Evolutionary conservation across 2,888 invertebrate species (phyloP).

Genomic region (Calameuta filiformis): DNA sequence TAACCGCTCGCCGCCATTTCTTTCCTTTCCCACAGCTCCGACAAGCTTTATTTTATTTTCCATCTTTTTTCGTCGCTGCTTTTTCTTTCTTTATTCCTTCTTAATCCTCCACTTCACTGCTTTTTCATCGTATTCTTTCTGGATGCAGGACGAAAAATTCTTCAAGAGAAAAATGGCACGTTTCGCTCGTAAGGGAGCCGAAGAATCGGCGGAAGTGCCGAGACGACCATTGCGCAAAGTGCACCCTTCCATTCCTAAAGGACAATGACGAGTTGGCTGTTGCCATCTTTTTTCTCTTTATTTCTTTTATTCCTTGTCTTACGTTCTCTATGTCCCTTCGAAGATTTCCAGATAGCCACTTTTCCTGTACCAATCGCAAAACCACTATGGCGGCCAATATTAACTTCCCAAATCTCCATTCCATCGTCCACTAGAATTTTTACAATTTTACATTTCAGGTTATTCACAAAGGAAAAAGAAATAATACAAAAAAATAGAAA

Average conservation of each 20-base stretch:
- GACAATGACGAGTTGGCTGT: background rate
- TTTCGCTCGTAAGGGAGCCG: slow-evolving; percentile 19
- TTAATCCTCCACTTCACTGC: slow-evolving; percentile 19
- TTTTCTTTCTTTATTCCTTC: slow-evolving; percentile 13
- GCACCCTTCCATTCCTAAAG: background rate
- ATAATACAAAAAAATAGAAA: background rate
- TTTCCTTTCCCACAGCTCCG: slow-evolving; percentile 10
- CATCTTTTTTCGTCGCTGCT: background rate
- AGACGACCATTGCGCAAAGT: background rate
- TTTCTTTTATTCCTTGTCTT: background rate
- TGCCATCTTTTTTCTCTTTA: background rate
- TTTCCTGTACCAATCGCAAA: background rate
- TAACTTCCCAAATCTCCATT: background rate
- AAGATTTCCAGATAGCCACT: background rate
- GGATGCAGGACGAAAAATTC: background rate
- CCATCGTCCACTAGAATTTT: background rate
- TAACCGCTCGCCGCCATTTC: slow-evolving; percentile 34
- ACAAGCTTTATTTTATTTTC: background rate
- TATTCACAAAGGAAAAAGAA: background rate
- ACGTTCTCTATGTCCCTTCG: background rate
- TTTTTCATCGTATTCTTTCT: background rate
- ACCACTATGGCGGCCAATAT: background rate
- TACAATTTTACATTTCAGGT: background rate
- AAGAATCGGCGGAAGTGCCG: slow-evolving; percentile 9
- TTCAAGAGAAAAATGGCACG: slow-evolving; percentile 12